Conservation (phyloP, 1,140 invertebrate genomes). For the Nebria ingens region DNA sequence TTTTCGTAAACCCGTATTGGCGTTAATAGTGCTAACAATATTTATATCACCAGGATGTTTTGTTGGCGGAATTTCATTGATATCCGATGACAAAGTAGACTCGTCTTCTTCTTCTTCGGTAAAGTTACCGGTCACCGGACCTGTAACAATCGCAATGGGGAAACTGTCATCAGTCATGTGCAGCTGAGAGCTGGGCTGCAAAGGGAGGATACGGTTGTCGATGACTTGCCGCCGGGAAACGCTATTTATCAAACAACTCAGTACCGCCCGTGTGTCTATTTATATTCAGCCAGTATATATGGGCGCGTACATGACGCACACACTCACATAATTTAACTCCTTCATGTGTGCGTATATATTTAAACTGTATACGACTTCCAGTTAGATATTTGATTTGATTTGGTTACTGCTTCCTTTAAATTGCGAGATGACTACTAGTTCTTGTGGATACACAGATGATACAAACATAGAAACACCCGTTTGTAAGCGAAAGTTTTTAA, state of each 20-base stretch:
- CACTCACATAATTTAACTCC: not conserved
- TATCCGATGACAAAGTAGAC: not conserved
- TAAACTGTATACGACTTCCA: not conserved
- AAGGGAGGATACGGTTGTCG: not conserved
- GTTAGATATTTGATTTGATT: not conserved
- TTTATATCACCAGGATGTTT: slow-evolving; percentile 22
- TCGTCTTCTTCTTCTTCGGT: slow-evolving; percentile 27
- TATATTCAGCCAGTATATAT: not conserved
- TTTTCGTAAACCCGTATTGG: slow-evolving; percentile 23
- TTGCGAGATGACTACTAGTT: too few relatives aligned
- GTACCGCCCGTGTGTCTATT: not conserved
- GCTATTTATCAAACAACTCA: not conserved
- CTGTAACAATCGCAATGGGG: not conserved
- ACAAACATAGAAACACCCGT: too few relatives aligned
- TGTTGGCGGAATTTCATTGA: slow-evolving; percentile 11
- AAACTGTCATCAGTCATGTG: not conserved
- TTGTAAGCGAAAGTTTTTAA: too few relatives aligned
- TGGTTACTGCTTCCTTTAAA: not conserved
- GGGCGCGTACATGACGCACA: not conserved
- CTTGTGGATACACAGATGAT: too few relatives aligned
- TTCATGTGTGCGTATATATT: not conserved
- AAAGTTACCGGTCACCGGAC: slow-evolving; percentile 26
- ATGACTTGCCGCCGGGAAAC: not conserved
- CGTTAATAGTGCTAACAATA: slow-evolving; percentile 25
- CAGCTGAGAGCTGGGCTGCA: not conserved